These are phyloP conservation scores for Diabrotica virgifera DNA, from an alignment of 1,140 invertebrate species.

Conservation along the genomic window DNA sequence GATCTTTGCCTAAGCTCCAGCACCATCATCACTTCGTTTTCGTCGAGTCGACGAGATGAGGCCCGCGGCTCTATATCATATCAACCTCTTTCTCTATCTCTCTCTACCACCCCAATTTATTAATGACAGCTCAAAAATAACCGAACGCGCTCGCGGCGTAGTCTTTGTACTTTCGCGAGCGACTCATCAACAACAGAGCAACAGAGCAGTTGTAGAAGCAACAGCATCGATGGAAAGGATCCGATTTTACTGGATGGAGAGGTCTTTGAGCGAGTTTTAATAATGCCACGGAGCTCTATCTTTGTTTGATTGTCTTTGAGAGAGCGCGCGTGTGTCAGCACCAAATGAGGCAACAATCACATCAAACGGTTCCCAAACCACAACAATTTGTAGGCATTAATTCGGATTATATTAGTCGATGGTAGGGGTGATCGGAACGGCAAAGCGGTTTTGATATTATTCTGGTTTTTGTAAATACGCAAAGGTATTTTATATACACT, in stretches of 20 bases:
- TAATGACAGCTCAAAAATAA: constrained; percentile 42
- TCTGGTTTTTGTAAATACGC: no score
- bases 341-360: constrained; percentile 14
- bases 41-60: no score
- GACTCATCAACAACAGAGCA: constrained; percentile 28
- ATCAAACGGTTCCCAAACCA: constrained; percentile 7
- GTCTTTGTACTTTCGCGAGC: constrained; percentile 35
- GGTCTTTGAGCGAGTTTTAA: constrained; percentile 34
- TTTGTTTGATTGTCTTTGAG: constrained; percentile 25
- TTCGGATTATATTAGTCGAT: no score
- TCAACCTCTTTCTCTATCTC: constrained; percentile 34
- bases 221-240: constrained; percentile 10
- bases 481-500: no score
- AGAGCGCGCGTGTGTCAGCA: constrained; percentile 19
- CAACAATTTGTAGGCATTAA: no score
- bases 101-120: constrained; percentile 38
- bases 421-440: no score
- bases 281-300: constrained; percentile 19
- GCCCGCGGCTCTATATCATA: constrained; percentile 9
- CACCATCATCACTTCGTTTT: no score
- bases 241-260: neutral
- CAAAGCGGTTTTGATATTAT: no score
- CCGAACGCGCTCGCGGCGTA: constrained; percentile 29
- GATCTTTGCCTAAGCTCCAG: no score
- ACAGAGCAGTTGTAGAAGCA: constrained; percentile 15